phyloP scores from a whole-genome alignment of 2,113 vertebrate species.

The Serinus canaria region DNA sequence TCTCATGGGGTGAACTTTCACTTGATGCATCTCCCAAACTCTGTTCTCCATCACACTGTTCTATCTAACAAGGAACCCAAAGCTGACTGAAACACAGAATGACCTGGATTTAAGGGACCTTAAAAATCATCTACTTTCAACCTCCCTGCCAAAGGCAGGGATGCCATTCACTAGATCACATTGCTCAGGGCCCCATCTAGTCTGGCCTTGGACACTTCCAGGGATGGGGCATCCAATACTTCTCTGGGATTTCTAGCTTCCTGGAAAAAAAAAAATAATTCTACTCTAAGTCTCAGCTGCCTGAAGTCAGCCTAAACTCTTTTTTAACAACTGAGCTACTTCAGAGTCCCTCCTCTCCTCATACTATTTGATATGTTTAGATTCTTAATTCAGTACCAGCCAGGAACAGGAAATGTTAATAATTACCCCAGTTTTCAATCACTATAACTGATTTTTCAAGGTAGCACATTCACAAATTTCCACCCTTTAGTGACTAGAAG shows the following conservation, averaged over 20 bases:
- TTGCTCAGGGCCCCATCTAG: background rate
- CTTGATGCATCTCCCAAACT: background rate
- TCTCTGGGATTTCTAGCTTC: background rate
- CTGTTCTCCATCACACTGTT: background rate
- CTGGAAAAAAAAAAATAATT: background rate
- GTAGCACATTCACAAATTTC: background rate
- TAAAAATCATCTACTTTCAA: background rate
- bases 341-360: background rate
- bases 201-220: background rate
- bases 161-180: background rate
- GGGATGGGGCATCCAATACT: background rate
- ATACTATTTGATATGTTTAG: background rate
- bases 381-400: background rate
- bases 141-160: background rate
- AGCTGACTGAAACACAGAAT: background rate
- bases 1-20: rapidly evolving
- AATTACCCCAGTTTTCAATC: background rate
- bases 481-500: background rate
- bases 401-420: background rate
- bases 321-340: background rate
- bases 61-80: background rate
- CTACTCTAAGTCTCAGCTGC: background rate
- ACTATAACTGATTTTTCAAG: background rate
- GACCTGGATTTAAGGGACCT: background rate
- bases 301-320: background rate